These are phyloP conservation scores for Epizoanthus fatuus DNA, from an alignment of 92 coral and sea anemone species.

Conservation along the genomic window DNA sequence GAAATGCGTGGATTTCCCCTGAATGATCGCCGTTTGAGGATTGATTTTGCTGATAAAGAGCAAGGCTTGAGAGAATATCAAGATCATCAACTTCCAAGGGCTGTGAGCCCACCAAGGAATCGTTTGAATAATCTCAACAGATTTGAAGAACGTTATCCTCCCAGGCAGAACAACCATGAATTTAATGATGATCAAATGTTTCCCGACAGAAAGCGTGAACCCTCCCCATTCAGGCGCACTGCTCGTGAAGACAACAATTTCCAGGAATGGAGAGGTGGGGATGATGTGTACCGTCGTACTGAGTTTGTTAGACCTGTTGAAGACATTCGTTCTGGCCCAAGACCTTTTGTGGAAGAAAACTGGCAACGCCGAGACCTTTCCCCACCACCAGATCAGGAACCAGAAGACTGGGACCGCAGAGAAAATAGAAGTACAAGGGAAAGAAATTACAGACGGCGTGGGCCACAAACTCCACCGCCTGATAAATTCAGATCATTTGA, in stretches of 20 bases:
- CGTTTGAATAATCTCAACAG: conserved; percentile 79
- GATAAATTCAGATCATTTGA: conserved; percentile 80
- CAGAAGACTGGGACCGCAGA: conserved; percentile 87
- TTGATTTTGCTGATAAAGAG: conserved; percentile 99
- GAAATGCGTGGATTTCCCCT: conserved; percentile 99
- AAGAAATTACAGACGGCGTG: conserved; percentile 76
- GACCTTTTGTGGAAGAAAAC: conserved; percentile 62
- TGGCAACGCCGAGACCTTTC: conserved; percentile 82
- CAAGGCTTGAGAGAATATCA: conserved; percentile 96
- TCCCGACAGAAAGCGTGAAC: conserved; percentile 82
- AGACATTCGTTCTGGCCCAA: conserved; percentile 67
- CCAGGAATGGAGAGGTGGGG: conserved; percentile 84
- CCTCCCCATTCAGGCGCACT: conserved; percentile 79
- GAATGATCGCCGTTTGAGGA: conserved; percentile 95
- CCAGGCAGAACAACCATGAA: conserved; percentile 75
- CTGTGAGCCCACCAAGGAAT: conserved; percentile 82
- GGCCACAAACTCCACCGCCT: conserved; percentile 83
- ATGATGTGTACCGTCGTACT: conserved; percentile 64
- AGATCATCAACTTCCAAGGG: conserved; percentile 70
- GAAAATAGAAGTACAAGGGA: conserved; percentile 80
- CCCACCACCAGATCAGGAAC: conserved; percentile 64
- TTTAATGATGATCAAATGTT: conserved; percentile 81
- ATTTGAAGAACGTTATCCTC: conserved; percentile 74
- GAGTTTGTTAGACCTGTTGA: conserved; percentile 76
- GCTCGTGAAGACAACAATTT: conserved; percentile 75